These are phyloP conservation scores for Exocentrus adspersus DNA, from an alignment of 2,888 invertebrate species.

Conservation along the genomic window DNA sequence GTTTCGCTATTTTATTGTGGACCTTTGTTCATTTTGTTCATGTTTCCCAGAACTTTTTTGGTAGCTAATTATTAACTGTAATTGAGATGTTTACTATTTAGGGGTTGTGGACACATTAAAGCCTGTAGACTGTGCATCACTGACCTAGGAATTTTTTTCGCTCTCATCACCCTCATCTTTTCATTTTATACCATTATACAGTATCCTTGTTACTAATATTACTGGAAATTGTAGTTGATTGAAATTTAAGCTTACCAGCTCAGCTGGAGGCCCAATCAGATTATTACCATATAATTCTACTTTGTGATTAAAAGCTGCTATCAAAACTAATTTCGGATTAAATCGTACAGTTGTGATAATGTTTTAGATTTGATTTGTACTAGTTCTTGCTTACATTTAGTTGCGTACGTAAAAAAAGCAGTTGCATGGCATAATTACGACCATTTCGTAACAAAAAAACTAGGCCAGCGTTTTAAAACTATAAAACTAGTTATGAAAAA, in stretches of 20 bases:
- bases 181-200: constrained; percentile 22
- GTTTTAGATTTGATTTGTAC: too few species aligned
- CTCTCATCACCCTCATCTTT: constrained; percentile 27
- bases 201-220: too few species aligned
- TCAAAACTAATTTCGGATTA: constrained; percentile 37
- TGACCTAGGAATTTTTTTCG: constrained; percentile 32
- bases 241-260: too few species aligned
- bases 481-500: too few species aligned
- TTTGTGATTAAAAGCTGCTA: constrained; percentile 33
- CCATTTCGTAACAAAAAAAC: too few species aligned
- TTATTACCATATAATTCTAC: too few species aligned
- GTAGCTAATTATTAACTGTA: constrained; percentile 48
- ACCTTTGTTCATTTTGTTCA: constrained; percentile 43
- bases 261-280: too few species aligned
- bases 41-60: constrained; percentile 44
- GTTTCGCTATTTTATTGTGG: constrained; percentile 48
- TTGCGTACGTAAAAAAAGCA: neutral
- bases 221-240: too few species aligned
- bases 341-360: neutral
- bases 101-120: constrained; percentile 50
- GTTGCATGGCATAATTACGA: neutral
- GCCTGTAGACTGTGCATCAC: constrained; percentile 55
- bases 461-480: too few species aligned
- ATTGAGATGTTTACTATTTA: constrained; percentile 38
- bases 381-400: too few species aligned